Base-by-base conservation (phyloP, 2,888 invertebrate genomes). In the Apamea crenata region DNA sequence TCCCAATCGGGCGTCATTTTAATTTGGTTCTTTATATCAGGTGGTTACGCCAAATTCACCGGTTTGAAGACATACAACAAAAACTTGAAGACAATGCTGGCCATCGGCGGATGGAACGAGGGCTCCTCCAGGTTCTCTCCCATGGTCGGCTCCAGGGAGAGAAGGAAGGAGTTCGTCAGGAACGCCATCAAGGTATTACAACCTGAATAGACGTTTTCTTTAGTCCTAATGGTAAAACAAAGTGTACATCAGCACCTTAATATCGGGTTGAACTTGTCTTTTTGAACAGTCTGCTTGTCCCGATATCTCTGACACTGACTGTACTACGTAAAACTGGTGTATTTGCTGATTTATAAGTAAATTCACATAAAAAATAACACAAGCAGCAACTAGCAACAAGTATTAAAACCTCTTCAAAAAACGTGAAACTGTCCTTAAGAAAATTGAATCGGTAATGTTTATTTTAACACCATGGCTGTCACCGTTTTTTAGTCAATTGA, bases 91-190 rank as follows among this genome's bases (percentile, higher is more conserved):
- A 99, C 99, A 0, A 95, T 99, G 96, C 97, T 99, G 88, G 99
- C 99, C 18, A 98, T 99, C 90, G 99, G 99, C 1, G 97, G 99
- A 0, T 99, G 99, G 99, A 99, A 99, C 95, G 99, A 99, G 94
- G 99, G 99, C 29, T 99, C 99, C 0, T 97, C 98, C 29, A 93
- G 97, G 76, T 99, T 99, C 95, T 99, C 99, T 0, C 98, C 98
- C n/a, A 97, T 99, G 97, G 99, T 99, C 2, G 98, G 98, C 2
- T 98, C 98, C 89, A 93, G 98, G 5, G 98, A 98, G 61, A 97
- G 98, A 84, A 97, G 99, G 83, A 98, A 98, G 92, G 98, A 98
- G 92, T 98, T 99, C 92, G 98, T 98, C 78, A 98, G 98, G 95
- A 99, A 99, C 92, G 97, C 98, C 84, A 97, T 99, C 86, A 98